Conservation (phyloP, 2,797 vertebrate genomes). For the Aulostomus chinensis region DNA sequence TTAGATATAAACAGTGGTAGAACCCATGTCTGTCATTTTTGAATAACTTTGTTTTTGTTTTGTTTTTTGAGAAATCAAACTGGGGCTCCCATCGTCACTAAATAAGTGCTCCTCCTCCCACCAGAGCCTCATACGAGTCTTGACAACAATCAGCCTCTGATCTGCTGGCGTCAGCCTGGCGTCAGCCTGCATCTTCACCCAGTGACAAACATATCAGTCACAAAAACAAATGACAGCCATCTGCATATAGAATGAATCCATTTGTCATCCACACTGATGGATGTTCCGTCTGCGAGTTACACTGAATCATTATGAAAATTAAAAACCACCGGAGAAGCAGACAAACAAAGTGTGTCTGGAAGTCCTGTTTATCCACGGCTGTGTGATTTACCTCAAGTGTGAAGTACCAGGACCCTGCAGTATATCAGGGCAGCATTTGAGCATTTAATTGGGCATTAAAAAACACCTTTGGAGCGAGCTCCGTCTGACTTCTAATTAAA, state of each 20-base stretch:
- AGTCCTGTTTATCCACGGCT: neutral
- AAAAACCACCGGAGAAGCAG: neutral
- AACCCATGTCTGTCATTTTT: too few species aligned
- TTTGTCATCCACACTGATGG: neutral
- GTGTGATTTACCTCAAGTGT: conserved; percentile 25
- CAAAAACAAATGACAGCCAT: conserved; percentile 22
- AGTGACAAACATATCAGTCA: conserved; percentile 25
- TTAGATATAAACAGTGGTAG: too few species aligned
- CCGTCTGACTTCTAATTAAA: conserved; percentile 66
- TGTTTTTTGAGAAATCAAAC: too few species aligned
- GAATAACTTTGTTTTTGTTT: too few species aligned
- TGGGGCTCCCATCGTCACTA: too few species aligned
- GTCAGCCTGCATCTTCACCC: conserved; percentile 9
- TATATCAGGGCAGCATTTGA: conserved; percentile 45
- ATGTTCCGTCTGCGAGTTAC: conserved; percentile 14
- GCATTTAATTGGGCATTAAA: conserved; percentile 60
- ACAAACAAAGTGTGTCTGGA: conserved; percentile 6
- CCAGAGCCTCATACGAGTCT: conserved; percentile 4
- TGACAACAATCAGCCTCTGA: conserved; percentile 1
- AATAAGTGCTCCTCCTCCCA: too few species aligned
- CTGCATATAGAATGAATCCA: conserved; percentile 16
- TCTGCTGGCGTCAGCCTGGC: conserved; percentile 4
- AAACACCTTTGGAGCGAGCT: conserved; percentile 46
- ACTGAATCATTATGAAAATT: conserved; percentile 8
- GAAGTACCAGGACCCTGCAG: conserved; percentile 20